A percentile compares a stretch with the other conserved stretches of the same genome.
Conservation (phyloP, 2,113 vertebrate species). For the Oxygymnocypris stewartii region DNA sequence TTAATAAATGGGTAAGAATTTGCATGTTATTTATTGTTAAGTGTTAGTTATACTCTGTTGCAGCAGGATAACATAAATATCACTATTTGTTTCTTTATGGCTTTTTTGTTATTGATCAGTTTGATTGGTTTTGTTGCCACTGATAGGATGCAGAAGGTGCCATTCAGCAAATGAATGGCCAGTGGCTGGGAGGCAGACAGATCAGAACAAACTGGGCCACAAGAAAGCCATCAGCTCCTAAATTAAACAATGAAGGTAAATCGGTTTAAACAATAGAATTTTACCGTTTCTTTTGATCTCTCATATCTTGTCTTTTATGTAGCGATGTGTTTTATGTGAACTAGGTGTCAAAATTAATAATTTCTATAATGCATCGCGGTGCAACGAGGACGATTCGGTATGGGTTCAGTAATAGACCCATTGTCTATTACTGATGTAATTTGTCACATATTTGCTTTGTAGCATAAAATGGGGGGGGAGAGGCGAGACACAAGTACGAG, state of each 20-base stretch:
- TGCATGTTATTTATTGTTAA: not conserved
- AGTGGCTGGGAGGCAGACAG: constrained; percentile 97
- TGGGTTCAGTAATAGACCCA: too few relatives aligned
- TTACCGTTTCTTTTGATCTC: not conserved
- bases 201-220: constrained; percentile 99
- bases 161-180: constrained; percentile 98
- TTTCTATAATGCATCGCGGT: too few relatives aligned
- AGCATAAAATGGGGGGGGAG: too few relatives aligned
- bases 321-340: not conserved
- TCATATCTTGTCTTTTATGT: not conserved
- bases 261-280: constrained; percentile 26
- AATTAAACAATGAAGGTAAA: constrained; percentile 90
- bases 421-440: too few relatives aligned
- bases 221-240: constrained; percentile 94
- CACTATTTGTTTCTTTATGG: not conserved
- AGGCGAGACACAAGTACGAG: too few relatives aligned
- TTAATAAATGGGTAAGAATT: constrained; percentile 92
- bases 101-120: not conserved
- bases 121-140: not conserved
- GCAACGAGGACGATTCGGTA: too few relatives aligned
- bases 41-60: not conserved
- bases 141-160: constrained; percentile 93
- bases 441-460: too few relatives aligned
- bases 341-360: too few relatives aligned
- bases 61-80: not conserved